These are phyloP conservation scores for Indri indri DNA, from an alignment of 2,113 vertebrate genomes.

Conservation along the genomic window DNA sequence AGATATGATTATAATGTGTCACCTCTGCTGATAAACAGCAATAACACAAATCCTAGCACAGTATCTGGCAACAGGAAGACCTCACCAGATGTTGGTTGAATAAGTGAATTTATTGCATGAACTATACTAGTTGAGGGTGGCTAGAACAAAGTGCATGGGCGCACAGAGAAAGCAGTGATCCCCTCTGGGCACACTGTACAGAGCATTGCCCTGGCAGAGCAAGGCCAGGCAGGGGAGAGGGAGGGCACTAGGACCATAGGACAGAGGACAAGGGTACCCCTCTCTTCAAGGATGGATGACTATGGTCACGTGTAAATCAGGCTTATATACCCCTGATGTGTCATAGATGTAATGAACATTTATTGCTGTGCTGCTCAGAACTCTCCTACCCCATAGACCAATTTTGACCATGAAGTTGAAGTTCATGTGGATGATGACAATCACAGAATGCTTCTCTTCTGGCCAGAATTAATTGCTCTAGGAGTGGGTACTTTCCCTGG, in stretches of 20 bases:
- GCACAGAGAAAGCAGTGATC: background rate
- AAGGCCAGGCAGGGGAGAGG: background rate
- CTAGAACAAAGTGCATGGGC: background rate
- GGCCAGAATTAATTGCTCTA: background rate
- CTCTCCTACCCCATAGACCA: background rate
- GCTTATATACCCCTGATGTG: background rate
- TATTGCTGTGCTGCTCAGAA: background rate
- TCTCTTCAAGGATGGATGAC: background rate
- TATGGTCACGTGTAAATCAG: background rate
- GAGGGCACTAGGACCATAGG: background rate
- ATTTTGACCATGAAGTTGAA: background rate
- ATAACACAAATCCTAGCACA: background rate
- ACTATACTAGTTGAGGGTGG: background rate
- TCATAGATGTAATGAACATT: background rate
- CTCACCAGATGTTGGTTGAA: background rate
- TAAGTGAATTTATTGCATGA: background rate
- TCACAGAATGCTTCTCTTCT: background rate
- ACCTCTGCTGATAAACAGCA: background rate
- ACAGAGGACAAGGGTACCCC: background rate
- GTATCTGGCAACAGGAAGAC: background rate
- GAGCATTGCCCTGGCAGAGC: background rate
- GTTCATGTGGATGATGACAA: background rate
- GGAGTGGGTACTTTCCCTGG: background rate
- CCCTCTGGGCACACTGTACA: too few species aligned
- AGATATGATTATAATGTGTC: background rate